A percentile compares a stretch with the other conserved stretches of the same genome.
Evolutionary conservation across 2,888 invertebrate genomes (phyloP).

Genomic region (Boloria euphrosyne): DNA sequence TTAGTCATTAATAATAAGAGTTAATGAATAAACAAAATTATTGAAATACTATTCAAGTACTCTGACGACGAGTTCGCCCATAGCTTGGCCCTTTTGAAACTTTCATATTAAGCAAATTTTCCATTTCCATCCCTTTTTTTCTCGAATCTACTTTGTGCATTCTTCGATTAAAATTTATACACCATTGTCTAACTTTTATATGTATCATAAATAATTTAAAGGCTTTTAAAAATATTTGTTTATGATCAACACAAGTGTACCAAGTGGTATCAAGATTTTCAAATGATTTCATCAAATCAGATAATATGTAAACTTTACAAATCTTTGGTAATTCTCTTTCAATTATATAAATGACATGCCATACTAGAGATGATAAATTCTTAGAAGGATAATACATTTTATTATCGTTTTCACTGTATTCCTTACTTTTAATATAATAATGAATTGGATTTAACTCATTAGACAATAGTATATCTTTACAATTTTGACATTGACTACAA

Average conservation of each 20-base stretch:
- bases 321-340: neutral
- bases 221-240: too few species aligned
- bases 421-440: neutral
- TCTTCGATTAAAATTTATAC: conserved; percentile 1
- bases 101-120: too few species aligned
- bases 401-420: neutral
- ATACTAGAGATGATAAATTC: neutral
- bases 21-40: too few species aligned
- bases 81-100: too few species aligned
- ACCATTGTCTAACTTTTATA: conserved; percentile 1
- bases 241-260: neutral
- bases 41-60: too few species aligned
- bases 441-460: neutral
- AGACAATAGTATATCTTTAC: neutral
- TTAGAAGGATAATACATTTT: neutral
- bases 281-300: neutral
- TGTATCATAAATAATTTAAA: neutral
- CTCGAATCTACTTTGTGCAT: conserved; percentile 1
- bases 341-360: neutral
- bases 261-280: neutral
- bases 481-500: neutral
- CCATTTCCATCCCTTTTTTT: neutral
- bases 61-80: too few species aligned
- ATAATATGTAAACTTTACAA: neutral
- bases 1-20: too few species aligned